Evolutionary conservation across 2,113 vertebrate genomes (phyloP), one percentile per base, ranked within the genome.

Genomic region (Scomber japonicus): DNA sequence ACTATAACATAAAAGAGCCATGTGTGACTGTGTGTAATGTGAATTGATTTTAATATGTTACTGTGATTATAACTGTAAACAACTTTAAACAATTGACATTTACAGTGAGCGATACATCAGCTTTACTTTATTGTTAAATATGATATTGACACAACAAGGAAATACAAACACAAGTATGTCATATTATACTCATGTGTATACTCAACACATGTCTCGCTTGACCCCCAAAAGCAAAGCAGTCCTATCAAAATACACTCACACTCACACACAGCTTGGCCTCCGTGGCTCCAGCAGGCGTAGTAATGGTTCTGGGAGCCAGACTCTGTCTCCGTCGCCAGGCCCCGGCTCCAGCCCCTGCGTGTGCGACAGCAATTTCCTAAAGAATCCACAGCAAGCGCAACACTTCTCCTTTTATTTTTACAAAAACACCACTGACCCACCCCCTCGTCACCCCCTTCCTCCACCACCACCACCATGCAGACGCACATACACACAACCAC

Each of bases 331-430:
- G 84, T 92, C 74, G 61, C 46, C 90, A 92, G 93, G 88, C 94
- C 92, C 81, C 91, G 92, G 95, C 95, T 96, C 94, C 84, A 94
- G 94, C 91, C 92, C 86, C 66, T 61, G 83, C 11, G 27, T 89
- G 94, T 95, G 96, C 91, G 93, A 96, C 93, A 94, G 92, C 88
- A 94, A 96, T 97, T 97, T 97, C 95, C 96, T 96, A 89, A 96
- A 96, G 95, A 97, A 97, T 96, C 95, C 89, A 74, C 89, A 92
- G 91, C 93, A 91, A 96, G 95, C 80, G 90, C 90, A 90, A 95
- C 95, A 94, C 94, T 95, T 95, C 86, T 92, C 88, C 93, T 96
- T 96, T 96, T 93, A 95, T 96, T 94, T 94, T 70, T 66, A 84
- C 80, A 78, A 81, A 96, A 96, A 96, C 95, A 95, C 93, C 91